Percentiles rank a stretch among this genome's conserved stretches.
Conservation (phyloP, 2,797 vertebrate species). For the Sibirionetta formosa region DNA sequence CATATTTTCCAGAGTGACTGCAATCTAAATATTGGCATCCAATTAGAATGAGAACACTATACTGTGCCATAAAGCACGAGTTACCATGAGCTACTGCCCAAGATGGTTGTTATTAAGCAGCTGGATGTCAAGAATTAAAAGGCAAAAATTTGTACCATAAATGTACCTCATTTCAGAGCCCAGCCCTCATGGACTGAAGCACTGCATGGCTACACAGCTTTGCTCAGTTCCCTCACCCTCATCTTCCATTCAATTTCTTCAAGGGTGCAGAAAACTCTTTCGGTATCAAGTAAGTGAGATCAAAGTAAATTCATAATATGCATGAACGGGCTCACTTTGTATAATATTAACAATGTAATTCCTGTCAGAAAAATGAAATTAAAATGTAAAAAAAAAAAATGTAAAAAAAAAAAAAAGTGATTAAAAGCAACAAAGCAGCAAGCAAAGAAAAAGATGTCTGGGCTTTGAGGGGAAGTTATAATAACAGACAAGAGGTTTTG, state of each 20-base stretch:
- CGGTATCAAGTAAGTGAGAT: constrained; percentile 28
- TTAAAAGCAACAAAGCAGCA: not conserved
- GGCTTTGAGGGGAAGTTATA: not conserved
- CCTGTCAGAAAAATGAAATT: constrained; percentile 19
- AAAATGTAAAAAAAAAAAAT: not conserved
- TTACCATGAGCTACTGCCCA: not conserved
- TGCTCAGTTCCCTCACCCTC: not conserved
- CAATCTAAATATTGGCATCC: constrained; percentile 11
- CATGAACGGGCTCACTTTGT: not conserved
- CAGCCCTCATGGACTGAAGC: not conserved
- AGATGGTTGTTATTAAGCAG: not conserved
- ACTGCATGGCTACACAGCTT: not conserved
- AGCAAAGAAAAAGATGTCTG: not conserved
- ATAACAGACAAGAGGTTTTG: not conserved
- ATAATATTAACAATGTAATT: not conserved
- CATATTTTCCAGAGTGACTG: not conserved
- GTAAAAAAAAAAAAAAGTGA: not conserved
- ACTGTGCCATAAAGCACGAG: not conserved
- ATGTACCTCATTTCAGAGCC: not conserved
- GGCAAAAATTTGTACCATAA: not conserved
- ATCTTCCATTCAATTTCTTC: constrained; percentile 21
- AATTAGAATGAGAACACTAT: not conserved
- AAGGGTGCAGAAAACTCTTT: constrained; percentile 31
- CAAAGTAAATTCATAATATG: not conserved
- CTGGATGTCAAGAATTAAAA: not conserved